Base-by-base conservation (phyloP, 92 coral and sea anemone genomes). In the Porites cylindrica region DNA sequence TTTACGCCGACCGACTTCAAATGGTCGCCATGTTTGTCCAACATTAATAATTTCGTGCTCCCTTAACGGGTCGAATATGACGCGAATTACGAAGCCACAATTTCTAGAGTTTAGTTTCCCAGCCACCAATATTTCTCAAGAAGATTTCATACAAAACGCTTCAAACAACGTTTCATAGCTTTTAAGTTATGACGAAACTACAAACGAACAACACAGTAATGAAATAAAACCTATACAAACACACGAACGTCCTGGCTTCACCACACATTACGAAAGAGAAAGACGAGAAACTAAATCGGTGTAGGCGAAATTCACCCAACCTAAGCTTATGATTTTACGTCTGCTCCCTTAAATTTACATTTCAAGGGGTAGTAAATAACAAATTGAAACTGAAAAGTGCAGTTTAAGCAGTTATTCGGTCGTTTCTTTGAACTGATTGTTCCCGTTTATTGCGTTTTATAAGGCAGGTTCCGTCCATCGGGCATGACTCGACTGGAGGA, bases 21-120 rank as follows among this genome's bases (percentile, higher is more conserved):
- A 59, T 83, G 72, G 87, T 51, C 87, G 87, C 87, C 87, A 83
- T 83, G 52, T 83, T 83, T 72, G 87, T 52, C 73, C 86, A 72
- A 83, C 87, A 83, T 83, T 17, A 83, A 83, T 83, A 83, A 83
- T 83, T 81, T 60, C 87, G 70, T 75, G 80, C 51, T 83, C 87
- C 87, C 64, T 70, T 83, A 50, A 73, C 77, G 80, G 80, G 80
- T 72, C 80, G 80, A 72, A 83, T 72, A 83, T 83, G 87, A 83
- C 87, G 87, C 80, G 87, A 38, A 38, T 38, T 38, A 38, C 47
- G 47, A 83, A 79, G 87, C 87, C 87, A 63, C 47, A 73, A 83
- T 72, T 72, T 72, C 10, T 24, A 72, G 23, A 71, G 50, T 47
- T 83, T 71, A 18, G 17, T 3, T 21, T 51, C 62, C 56, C 58